phyloP scores from a whole-genome alignment of 2,888 invertebrate species.

The Herminia tarsipennalis region DNA sequence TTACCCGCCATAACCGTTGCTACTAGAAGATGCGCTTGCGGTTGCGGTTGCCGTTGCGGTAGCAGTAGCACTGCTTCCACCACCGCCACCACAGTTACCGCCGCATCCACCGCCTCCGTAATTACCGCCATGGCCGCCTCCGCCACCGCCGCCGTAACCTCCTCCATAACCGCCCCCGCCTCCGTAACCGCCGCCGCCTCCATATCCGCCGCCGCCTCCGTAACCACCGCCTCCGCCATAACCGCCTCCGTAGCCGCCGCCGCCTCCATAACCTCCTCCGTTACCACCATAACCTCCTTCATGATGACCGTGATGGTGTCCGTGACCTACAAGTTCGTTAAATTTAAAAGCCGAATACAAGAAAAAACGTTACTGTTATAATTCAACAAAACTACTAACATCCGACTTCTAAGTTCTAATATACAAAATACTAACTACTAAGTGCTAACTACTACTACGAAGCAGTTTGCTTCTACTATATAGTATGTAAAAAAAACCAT shows the following conservation, averaged over 20 bases:
- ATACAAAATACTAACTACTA: neutral
- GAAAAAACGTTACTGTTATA: neutral
- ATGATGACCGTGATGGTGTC: constrained; percentile 27
- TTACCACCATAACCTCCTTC: constrained; percentile 34
- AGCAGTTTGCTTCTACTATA: neutral
- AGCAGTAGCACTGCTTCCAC: constrained; percentile 29
- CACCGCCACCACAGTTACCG: constrained; percentile 33
- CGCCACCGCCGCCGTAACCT: constrained; percentile 23
- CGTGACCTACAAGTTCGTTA: constrained; percentile 2
- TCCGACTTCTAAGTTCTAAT: neutral
- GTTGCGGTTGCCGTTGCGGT: constrained; percentile 30
- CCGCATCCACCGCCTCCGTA: constrained; percentile 40
- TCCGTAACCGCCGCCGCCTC: constrained; percentile 20
- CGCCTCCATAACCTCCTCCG: constrained; percentile 21
- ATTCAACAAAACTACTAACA: neutral
- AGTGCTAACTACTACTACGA: neutral
- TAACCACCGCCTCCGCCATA: constrained; percentile 33
- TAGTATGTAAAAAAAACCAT: too few species aligned
- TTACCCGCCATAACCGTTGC: constrained; percentile 21
- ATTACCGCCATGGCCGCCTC: constrained; percentile 33
- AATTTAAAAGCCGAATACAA: neutral
- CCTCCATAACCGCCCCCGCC: constrained; percentile 25
- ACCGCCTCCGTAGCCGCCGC: constrained; percentile 28
- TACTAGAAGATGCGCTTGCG: neutral
- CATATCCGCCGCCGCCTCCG: constrained; percentile 19